phyloP scores from a whole-genome alignment of 2,888 invertebrate genomes.

The Cryptosula pallasiana region DNA sequence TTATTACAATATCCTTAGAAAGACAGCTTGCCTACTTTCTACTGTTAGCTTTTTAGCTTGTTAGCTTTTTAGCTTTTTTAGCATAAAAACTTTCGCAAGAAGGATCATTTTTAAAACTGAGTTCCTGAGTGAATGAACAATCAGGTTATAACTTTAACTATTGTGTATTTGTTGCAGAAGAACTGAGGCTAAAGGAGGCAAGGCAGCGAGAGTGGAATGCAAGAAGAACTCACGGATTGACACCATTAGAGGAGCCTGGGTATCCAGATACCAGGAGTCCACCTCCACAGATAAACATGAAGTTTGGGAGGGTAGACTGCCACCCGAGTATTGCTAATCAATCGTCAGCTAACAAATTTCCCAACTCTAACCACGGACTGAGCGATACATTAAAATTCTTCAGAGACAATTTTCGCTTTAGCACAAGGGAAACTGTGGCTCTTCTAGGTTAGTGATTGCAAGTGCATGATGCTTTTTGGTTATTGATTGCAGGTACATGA shows the following conservation, averaged over 20 bases:
- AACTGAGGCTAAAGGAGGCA: not conserved
- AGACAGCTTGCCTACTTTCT: too few species aligned
- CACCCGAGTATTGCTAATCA: slow-evolving; percentile 11
- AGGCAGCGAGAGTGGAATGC: not conserved
- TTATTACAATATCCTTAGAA: too few species aligned
- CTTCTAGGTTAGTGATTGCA: not conserved
- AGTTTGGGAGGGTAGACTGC: slow-evolving; percentile 23
- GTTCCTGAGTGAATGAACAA: too few species aligned
- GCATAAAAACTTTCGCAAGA: too few species aligned
- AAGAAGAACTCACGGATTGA: not conserved
- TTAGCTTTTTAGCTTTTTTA: too few species aligned
- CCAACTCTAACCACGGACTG: not conserved
- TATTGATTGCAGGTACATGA: too few species aligned
- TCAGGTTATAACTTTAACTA: too few species aligned
- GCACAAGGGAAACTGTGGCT: slow-evolving; percentile 10
- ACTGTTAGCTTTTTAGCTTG: too few species aligned
- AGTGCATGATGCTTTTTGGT: too few species aligned
- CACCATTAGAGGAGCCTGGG: not conserved
- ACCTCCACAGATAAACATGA: not conserved
- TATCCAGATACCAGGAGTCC: slow-evolving; percentile 2
- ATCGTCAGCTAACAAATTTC: not conserved
- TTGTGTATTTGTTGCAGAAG: not conserved
- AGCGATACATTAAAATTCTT: not conserved
- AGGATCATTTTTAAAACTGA: too few species aligned
- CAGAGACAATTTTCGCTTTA: slow-evolving; percentile 6